phyloP scores from a whole-genome alignment of 2,888 invertebrate genomes.

The Tridacna gigas region DNA sequence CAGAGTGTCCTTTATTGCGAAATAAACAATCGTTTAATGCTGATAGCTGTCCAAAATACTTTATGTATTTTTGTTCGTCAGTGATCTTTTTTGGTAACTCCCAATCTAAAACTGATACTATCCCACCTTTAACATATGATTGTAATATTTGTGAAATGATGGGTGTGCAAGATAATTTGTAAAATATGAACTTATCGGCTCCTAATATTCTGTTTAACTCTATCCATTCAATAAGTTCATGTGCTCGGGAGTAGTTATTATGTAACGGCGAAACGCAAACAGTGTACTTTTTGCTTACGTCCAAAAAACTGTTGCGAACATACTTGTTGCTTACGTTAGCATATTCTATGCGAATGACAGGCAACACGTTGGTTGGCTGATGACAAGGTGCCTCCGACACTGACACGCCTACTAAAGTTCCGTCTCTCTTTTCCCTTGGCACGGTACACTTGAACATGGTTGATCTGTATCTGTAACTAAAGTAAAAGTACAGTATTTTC shows the following conservation, averaged over 20 bases:
- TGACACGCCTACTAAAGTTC: conserved; percentile 56
- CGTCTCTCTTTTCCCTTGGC: not conserved
- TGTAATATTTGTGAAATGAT: conserved; percentile 64
- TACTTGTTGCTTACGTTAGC: conserved; percentile 49
- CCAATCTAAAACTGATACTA: conserved; percentile 78
- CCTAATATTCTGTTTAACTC: conserved; percentile 81
- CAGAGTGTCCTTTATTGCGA: conserved; percentile 70
- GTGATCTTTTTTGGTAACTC: conserved; percentile 66
- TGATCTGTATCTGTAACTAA: conserved; percentile 67
- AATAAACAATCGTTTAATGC: conserved; percentile 83
- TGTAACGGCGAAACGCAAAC: conserved; percentile 76
- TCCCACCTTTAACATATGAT: conserved; percentile 70
- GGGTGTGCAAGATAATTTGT: conserved; percentile 59
- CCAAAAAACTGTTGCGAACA: no score
- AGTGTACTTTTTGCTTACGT: conserved; percentile 61
- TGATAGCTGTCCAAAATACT: conserved; percentile 82
- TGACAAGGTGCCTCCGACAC: conserved; percentile 53
- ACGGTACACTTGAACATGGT: conserved; percentile 49
- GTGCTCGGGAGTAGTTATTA: conserved; percentile 69
- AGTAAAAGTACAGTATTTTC: no score
- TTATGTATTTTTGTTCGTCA: conserved; percentile 69
- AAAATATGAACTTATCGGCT: conserved; percentile 79
- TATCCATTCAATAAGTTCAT: conserved; percentile 81
- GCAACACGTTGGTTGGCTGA: conserved; percentile 44
- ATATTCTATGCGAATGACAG: not conserved